Evolutionary conservation across 2,888 invertebrate genomes (phyloP), one percentile per base, ranked within the genome.

Genomic region (Orchesellides sinensis): DNA sequence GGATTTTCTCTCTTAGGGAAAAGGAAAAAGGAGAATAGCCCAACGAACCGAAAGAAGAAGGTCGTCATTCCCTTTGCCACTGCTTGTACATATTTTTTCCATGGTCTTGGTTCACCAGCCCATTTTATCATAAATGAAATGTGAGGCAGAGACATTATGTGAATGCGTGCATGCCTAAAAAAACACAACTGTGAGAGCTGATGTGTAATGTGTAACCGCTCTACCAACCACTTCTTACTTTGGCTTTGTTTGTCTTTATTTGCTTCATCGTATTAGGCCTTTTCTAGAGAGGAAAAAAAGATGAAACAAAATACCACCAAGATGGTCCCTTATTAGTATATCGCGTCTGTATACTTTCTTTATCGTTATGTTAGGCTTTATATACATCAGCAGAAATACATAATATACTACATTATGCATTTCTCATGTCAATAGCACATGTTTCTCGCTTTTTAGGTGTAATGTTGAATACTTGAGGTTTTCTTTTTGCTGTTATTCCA

Each of bases 1-100:
- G 27, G 32, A 54, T 70, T 70, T 54, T 52, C 27, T 70, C 17
- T 52, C 27, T 4, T 29, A 19, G 29, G 61, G 59, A 70, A 47
- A 59, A 45, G 61, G 59, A 70, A 47, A 59, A 63, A 78, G 54
- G 54, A 12, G n/a, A 29, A 65, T n/a, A 63, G 63, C 21, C n/a
- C 59, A 74, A 63, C 63, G 61, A 73, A 73, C 73, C 73, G 49
- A 74, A 63, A 74, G 72, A 61, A 72, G 74, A 74, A 73, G 73
- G 73, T 73, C 73, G 73, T 27, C 73, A 47, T 72, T 56, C n/a
- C 45, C 23, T 49, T 6, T 14, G 12, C 25, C n/a, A 40, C 40
- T 40, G 40, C 40, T 40, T 40, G 40, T 40, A 40, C 40, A 40
- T n/a, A 40, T 14, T 40, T 40, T 40, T 40, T 40, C 14, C n/a